Conservation (phyloP, 2,888 invertebrate genomes). For the Pollenia griseotomentosa region DNA sequence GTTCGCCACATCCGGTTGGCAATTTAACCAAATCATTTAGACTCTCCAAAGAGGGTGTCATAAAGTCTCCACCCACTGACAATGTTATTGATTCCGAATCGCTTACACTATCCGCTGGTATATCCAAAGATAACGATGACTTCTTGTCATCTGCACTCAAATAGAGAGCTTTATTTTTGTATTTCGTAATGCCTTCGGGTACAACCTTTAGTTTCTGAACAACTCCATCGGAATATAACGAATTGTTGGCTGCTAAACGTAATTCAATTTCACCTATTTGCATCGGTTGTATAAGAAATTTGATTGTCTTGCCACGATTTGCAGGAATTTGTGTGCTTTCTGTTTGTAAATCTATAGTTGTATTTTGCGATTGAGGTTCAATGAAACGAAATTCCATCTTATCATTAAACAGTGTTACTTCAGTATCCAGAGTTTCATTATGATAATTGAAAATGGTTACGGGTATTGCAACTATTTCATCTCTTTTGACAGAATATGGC, state of each 20-base stretch:
- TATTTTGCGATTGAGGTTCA: slow-evolving; percentile 78
- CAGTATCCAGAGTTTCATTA: slow-evolving; percentile 89
- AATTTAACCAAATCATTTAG: slow-evolving; percentile 86
- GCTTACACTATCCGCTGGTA: slow-evolving; percentile 87
- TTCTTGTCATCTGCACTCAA: background rate
- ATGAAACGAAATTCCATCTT: slow-evolving; percentile 90
- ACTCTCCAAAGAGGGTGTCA: slow-evolving; percentile 85
- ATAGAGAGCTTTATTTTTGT: slow-evolving; percentile 22
- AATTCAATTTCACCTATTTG: slow-evolving; percentile 88
- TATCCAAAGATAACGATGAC: slow-evolving; percentile 82
- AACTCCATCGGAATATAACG: slow-evolving; percentile 85
- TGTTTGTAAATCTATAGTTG: slow-evolving; percentile 62
- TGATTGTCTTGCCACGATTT: slow-evolving; percentile 86
- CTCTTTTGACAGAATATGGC: slow-evolving; percentile 90
- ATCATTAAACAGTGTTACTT: slow-evolving; percentile 92
- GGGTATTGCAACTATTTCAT: slow-evolving; percentile 93
- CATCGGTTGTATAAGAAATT: slow-evolving; percentile 90
- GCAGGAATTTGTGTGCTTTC: slow-evolving; percentile 86
- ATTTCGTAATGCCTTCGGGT: slow-evolving; percentile 89
- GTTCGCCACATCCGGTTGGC: slow-evolving; percentile 89
- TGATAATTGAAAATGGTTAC: slow-evolving; percentile 95
- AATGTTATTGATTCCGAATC: slow-evolving; percentile 86
- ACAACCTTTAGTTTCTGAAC: slow-evolving; percentile 87
- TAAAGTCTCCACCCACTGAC: slow-evolving; percentile 85
- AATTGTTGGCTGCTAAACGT: slow-evolving; percentile 87